Percentiles rank a stretch among this genome's conserved stretches.
phyloP scores from a whole-genome alignment of 92 coral and sea anemone genomes.

The Nematostella vectensis region DNA sequence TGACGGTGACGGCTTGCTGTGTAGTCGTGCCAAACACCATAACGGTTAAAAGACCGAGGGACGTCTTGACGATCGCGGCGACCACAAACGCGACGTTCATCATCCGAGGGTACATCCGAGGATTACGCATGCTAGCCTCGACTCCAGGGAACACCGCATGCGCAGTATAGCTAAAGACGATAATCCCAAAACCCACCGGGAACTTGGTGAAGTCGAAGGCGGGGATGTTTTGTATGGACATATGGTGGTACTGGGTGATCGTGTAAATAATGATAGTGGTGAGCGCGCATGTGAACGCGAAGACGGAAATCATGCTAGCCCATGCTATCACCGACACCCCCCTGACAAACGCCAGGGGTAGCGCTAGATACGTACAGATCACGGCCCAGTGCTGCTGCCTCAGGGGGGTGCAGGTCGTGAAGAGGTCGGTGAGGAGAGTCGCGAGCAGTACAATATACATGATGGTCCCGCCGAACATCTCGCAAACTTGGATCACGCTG shows the following conservation, averaged over 20 bases:
- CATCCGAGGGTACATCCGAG: constrained; percentile 65
- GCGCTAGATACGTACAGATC: constrained; percentile 48
- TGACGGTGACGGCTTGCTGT: constrained; percentile 62
- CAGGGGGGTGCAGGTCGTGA: constrained; percentile 28
- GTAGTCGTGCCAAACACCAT: constrained; percentile 54
- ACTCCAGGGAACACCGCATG: constrained; percentile 82
- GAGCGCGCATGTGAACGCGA: constrained; percentile 54
- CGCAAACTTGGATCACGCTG: constrained; percentile 65
- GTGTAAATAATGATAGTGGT: constrained; percentile 44
- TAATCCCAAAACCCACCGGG: constrained; percentile 76
- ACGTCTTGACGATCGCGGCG: constrained; percentile 52
- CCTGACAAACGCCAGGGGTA: constrained; percentile 54
- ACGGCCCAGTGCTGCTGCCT: constrained; percentile 59
- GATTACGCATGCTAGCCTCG: constrained; percentile 67
- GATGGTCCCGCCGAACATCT: constrained; percentile 71
- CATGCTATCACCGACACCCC: constrained; percentile 74
- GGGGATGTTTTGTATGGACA: constrained; percentile 48
- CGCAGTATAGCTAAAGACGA: constrained; percentile 76
- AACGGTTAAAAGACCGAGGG: constrained; percentile 63
- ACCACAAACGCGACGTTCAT: constrained; percentile 58
- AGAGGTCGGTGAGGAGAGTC: constrained; percentile 48
- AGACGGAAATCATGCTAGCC: constrained; percentile 76
- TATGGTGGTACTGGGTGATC: constrained; percentile 39
- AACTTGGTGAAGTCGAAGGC: constrained; percentile 37
- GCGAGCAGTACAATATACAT: constrained; percentile 60